Conservation (phyloP, 2,888 invertebrate genomes). For the Scaptomyza cyrtandrae region DNA sequence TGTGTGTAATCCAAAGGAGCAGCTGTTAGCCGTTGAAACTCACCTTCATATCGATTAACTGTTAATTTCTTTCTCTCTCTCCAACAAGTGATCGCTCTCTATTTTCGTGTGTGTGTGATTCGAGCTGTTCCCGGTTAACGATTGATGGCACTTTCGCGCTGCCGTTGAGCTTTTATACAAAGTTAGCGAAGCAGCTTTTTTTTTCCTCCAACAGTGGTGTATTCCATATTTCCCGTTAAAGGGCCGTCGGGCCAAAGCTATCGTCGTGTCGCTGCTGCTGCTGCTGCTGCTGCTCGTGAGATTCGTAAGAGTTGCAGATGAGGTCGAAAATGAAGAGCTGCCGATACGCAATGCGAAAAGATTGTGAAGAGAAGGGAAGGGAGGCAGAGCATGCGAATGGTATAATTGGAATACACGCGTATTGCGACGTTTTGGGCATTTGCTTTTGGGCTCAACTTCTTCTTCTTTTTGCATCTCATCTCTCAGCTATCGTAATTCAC, state of each 20-base stretch:
- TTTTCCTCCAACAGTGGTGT: neutral
- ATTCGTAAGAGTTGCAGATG: slow-evolving; percentile 20
- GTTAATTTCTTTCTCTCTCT: slow-evolving; percentile 22
- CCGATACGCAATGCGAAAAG: slow-evolving; percentile 24
- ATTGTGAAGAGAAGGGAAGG: neutral
- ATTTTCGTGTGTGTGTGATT: neutral
- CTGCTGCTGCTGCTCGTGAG: slow-evolving; percentile 13
- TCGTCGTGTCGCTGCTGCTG: neutral
- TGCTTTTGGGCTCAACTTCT: slow-evolving; percentile 14
- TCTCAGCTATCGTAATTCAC: slow-evolving; percentile 49
- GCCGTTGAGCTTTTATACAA: slow-evolving; percentile 74
- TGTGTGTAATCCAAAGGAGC: slow-evolving; percentile 24
- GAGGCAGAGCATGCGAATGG: slow-evolving; percentile 1
- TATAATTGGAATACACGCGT: slow-evolving; percentile 34
- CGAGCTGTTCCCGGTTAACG: slow-evolving; percentile 59
- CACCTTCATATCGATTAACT: slow-evolving; percentile 67
- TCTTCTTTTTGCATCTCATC: slow-evolving; percentile 13
- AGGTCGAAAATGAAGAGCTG: slow-evolving; percentile 27
- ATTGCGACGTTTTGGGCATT: slow-evolving; percentile 15
- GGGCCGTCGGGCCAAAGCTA: slow-evolving; percentile 25
- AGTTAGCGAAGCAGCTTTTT: slow-evolving; percentile 2
- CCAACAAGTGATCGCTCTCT: neutral
- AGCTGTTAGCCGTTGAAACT: slow-evolving; percentile 29
- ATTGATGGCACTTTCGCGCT: slow-evolving; percentile 72
- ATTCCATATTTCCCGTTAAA: slow-evolving; percentile 62